These are phyloP conservation scores for Aplysia californica DNA, from an alignment of 1,140 invertebrate genomes.

Conservation along the genomic window DNA sequence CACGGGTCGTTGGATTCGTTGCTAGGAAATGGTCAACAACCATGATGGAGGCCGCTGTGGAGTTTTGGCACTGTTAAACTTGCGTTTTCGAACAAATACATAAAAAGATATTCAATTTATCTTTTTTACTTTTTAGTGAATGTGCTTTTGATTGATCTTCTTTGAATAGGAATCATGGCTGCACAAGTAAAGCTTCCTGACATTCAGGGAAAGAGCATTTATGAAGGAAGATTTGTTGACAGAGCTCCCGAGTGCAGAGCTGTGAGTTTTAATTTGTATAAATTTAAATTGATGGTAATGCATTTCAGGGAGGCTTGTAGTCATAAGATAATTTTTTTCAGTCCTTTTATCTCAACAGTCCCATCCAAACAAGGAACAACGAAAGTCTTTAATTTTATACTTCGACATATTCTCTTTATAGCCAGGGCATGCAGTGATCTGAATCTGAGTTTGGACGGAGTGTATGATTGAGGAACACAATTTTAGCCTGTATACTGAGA, in stretches of 20 bases:
- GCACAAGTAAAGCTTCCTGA: conserved; percentile 35
- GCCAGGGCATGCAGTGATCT: background rate
- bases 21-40: conserved; percentile 19
- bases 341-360: too few relatives aligned
- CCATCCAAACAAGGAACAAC: background rate
- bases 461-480: too few relatives aligned
- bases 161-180: background rate
- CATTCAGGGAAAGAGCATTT: conserved; percentile 69
- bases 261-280: too few relatives aligned
- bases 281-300: too few relatives aligned
- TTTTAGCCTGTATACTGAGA: background rate
- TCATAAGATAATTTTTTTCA: background rate
- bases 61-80: background rate
- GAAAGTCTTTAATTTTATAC: background rate
- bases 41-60: conserved; percentile 11
- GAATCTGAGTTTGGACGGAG: too few relatives aligned
- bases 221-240: conserved; percentile 63
- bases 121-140: background rate
- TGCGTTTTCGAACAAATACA: background rate
- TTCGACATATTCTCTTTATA: background rate
- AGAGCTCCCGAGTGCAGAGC: conserved; percentile 53
- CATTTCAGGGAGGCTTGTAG: background rate
- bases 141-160: background rate
- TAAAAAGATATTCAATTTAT: too few relatives aligned
- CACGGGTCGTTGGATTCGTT: too few relatives aligned